Conservation (phyloP, 2,113 vertebrate genomes). For the Tachysurus fulvidraco region DNA sequence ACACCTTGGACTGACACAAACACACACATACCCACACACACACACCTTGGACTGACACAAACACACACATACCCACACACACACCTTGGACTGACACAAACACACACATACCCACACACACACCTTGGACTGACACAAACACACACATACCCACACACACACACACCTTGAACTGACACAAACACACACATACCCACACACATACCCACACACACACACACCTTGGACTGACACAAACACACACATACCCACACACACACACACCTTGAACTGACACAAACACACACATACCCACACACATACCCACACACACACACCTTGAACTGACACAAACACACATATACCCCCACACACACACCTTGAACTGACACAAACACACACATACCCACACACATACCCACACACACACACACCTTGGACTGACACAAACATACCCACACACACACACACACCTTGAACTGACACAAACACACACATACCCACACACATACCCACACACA, state of each 20-base stretch:
- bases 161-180: background rate
- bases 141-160: background rate
- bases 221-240: background rate
- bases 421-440: too few species aligned
- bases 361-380: background rate
- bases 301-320: conserved; percentile 7
- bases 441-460: background rate
- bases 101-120: too few species aligned
- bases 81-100: too few species aligned
- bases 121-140: background rate
- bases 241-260: conserved; percentile 1
- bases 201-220: conserved; percentile 17
- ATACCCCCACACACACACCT: conserved; percentile 1
- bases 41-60: too few species aligned
- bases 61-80: conserved; percentile 3
- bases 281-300: conserved; percentile 22
- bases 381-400: too few species aligned
- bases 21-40: background rate
- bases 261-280: background rate
- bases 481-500: background rate
- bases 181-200: conserved; percentile 23
- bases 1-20: background rate
- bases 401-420: conserved; percentile 23
- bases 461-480: background rate
- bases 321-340: background rate